Base-by-base conservation (phyloP, 2,888 invertebrate species). In the Lymantria dispar region DNA sequence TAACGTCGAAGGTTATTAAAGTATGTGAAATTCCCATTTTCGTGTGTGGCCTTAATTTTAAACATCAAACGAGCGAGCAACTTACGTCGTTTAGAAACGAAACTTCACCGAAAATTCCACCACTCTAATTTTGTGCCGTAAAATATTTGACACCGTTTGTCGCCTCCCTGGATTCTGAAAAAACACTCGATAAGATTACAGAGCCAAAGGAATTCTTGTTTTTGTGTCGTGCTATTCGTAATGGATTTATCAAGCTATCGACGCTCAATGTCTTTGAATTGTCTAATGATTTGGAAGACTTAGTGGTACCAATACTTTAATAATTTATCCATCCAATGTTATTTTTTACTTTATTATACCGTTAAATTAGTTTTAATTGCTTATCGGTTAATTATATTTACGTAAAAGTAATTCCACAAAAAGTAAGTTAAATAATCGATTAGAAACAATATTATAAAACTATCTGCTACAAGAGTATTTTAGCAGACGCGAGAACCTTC, bases 51-150 rank as follows among this genome's bases (percentile, higher is more conserved):
- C 73, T 72, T 76, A 79, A 69, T 69, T 81, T 81, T 73, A 62
- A 70, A 69, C 75, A 73, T 72, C 72, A 78, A 74, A 76, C 75
- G 71, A 73, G 74, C 69, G 67, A 58, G 57, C 72, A 83, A 83
- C 76, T 83, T 78, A 66, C 61, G 66, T 77, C 76, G 74, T 80
- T 83, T 80, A 64, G 65, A 69, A 55, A 60, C 60, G 59, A 42
- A 77, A 78, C 74, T 72, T 78, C 74, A 61, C 60, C 64, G 71
- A 70, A 76, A 76, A 80, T 77, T 75, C 72, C 72, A 62, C 56
- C 63, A 64, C 65, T 71, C 72, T 58, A 66, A 66, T 63, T 63
- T 58, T 64, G 62, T 60, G 54, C 52, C 60, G 64, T 68, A 60
- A 79, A 78, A 78, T 80, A 80, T 82, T 80, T 69, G 68, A 63